Conservation (phyloP, 23 tunicate species). For the Ascidia mentula region DNA sequence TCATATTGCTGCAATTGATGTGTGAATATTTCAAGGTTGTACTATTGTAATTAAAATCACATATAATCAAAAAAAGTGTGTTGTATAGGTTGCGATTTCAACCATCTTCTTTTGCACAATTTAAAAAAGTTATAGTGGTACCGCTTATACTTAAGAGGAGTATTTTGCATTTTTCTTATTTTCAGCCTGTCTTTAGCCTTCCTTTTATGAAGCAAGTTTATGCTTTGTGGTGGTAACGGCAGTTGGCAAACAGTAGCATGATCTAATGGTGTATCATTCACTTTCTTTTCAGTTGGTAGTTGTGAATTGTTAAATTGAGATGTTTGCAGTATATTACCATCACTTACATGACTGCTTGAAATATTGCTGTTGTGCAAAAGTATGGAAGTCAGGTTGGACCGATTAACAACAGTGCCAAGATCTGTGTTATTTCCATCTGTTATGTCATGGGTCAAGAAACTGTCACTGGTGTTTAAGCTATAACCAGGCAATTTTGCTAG, state of each 20-base stretch:
- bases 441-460: too few species aligned
- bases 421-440: background rate
- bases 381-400: background rate
- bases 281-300: background rate
- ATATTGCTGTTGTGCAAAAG: too few species aligned
- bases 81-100: too few species aligned
- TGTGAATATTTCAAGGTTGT: too few species aligned
- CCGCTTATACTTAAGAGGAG: background rate
- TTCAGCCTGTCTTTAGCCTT: background rate
- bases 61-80: too few species aligned
- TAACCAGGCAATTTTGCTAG: too few species aligned
- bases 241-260: background rate
- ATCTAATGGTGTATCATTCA: background rate
- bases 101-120: background rate
- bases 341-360: too few species aligned
- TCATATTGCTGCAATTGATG: too few species aligned
- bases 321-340: too few species aligned
- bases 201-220: background rate
- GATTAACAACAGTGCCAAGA: background rate
- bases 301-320: too few species aligned
- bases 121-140: background rate
- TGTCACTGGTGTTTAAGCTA: too few species aligned
- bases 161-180: background rate
- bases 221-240: background rate
- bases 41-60: too few species aligned